Conservation (phyloP, 2,888 invertebrate species). For the Netelia fuscicornis region DNA sequence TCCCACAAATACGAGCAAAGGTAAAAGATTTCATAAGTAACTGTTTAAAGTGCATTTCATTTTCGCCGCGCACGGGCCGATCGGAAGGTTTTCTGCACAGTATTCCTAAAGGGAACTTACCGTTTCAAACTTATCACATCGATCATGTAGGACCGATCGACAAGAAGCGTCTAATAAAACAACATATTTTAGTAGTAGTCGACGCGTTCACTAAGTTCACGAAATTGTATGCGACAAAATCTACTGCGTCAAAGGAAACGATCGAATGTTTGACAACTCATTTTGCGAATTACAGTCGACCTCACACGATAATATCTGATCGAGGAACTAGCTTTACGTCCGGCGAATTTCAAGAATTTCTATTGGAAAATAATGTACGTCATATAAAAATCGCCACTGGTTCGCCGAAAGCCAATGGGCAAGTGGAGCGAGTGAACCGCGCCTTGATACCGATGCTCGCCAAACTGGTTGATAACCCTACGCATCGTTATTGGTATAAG, state of each 20-base stretch:
- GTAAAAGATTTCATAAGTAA: constrained; percentile 44
- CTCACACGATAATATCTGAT: background rate
- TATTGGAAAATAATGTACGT: background rate
- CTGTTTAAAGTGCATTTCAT: constrained; percentile 69
- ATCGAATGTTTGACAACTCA: background rate
- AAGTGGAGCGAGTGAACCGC: background rate
- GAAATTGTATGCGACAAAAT: too few relatives aligned
- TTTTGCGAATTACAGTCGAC: background rate
- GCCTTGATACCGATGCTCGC: background rate
- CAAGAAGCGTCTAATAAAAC: background rate
- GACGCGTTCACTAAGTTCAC: background rate
- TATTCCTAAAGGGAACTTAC: background rate
- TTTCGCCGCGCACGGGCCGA: constrained; percentile 56
- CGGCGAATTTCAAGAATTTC: background rate
- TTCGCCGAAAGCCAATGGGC: background rate
- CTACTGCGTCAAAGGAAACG: background rate
- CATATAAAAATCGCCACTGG: background rate
- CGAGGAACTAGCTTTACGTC: background rate
- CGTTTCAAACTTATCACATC: background rate
- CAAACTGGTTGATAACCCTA: background rate
- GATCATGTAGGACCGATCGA: background rate
- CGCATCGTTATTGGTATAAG: background rate
- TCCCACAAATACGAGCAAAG: constrained; percentile 53
- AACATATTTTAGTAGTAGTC: background rate
- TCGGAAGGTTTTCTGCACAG: constrained; percentile 52